phyloP scores from a whole-genome alignment of 1,140 invertebrate genomes.

The Colletes gigas region DNA sequence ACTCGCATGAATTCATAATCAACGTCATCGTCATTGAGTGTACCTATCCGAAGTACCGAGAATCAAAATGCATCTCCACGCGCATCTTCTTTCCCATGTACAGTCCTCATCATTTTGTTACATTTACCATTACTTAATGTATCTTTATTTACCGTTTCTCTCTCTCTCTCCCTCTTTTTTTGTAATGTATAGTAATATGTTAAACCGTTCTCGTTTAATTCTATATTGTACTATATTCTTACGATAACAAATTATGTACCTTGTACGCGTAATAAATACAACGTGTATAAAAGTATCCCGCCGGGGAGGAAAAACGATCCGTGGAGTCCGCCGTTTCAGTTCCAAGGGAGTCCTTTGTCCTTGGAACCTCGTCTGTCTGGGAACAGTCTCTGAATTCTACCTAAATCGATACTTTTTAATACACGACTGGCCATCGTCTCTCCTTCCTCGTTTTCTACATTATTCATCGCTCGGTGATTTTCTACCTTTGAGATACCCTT shows the following conservation, averaged over 20 bases:
- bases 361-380: background rate
- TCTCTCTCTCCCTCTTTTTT: background rate
- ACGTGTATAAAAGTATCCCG: slow-evolving; percentile 26
- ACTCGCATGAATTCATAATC: slow-evolving; percentile 52
- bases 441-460: background rate
- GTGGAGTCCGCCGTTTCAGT: background rate
- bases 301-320: background rate
- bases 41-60: slow-evolving; percentile 38
- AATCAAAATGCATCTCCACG: slow-evolving; percentile 61
- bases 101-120: slow-evolving; percentile 48
- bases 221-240: slow-evolving; percentile 10
- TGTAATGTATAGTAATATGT: slow-evolving; percentile 37
- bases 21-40: slow-evolving; percentile 49
- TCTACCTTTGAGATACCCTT: background rate
- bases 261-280: slow-evolving; percentile 56
- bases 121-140: slow-evolving; percentile 24
- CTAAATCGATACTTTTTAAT: slow-evolving; percentile 17
- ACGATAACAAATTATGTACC: slow-evolving; percentile 37
- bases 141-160: slow-evolving; percentile 18
- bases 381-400: background rate
- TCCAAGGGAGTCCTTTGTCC: background rate
- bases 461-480: background rate
- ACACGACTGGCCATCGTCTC: background rate
- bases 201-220: slow-evolving; percentile 29
- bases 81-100: slow-evolving; percentile 50